Percentiles rank a stretch among this genome's conserved stretches.
phyloP scores from a whole-genome alignment of 2,888 invertebrate genomes.

The Lasioglossum vierecki region DNA sequence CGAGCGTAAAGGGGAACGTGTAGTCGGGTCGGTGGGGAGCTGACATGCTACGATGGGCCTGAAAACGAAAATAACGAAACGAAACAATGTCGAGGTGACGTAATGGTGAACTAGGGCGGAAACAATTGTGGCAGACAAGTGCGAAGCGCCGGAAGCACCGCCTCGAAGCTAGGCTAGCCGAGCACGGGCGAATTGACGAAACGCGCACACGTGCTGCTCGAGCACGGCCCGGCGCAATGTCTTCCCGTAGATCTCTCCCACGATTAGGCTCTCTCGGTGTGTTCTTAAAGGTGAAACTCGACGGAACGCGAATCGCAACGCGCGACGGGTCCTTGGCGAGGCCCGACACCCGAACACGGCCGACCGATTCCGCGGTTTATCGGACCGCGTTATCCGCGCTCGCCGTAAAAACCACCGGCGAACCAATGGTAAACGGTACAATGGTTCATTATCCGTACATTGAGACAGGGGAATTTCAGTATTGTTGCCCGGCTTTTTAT shows the following conservation, averaged over 20 bases:
- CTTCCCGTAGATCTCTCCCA: conserved; percentile 43
- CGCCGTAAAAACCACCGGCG: neutral
- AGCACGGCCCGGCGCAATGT: conserved; percentile 35
- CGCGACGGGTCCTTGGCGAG: conserved; percentile 15
- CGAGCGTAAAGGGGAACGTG: conserved; percentile 51
- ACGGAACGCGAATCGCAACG: neutral
- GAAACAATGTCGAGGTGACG: conserved; percentile 83
- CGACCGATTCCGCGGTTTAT: conserved; percentile 28
- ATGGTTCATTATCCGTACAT: conserved; percentile 46
- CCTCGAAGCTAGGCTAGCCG: conserved; percentile 63
- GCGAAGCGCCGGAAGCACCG: conserved; percentile 82
- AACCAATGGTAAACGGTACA: conserved; percentile 32
- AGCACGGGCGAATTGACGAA: conserved; percentile 62
- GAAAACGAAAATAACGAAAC: conserved; percentile 83
- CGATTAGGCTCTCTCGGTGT: conserved; percentile 32
- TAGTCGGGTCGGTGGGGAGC: conserved; percentile 55
- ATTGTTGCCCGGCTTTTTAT: conserved; percentile 2
- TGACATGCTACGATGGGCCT: conserved; percentile 83
- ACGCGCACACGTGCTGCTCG: conserved; percentile 66
- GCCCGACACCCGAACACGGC: neutral
- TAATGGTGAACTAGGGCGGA: conserved; percentile 83
- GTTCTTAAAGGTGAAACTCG: conserved; percentile 29
- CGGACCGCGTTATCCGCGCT: neutral
- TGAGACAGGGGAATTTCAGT: conserved; percentile 40
- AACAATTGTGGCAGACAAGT: conserved; percentile 83